A percentile compares a stretch with the other conserved stretches of the same genome.
phyloP scores from a whole-genome alignment of 2,888 invertebrate species.

The Campaea margaritaria region DNA sequence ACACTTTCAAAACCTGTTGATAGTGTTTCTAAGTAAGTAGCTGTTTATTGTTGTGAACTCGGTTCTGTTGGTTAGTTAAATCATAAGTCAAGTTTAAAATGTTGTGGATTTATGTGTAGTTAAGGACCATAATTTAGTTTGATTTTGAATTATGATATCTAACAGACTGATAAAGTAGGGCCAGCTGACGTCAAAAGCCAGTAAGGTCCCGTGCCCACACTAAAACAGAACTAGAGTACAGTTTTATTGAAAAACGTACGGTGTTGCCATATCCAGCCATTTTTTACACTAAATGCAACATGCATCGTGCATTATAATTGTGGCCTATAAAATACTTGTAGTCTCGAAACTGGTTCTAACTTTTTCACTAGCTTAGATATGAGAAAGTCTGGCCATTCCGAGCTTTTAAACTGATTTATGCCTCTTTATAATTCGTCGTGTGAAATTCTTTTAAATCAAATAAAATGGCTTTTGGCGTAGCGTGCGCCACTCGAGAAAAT shows the following conservation, averaged over 20 bases:
- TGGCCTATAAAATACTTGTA: slow-evolving; percentile 3
- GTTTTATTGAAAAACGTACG: neutral
- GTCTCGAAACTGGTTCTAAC: neutral
- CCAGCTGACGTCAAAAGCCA: too few species aligned
- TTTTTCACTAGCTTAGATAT: slow-evolving; percentile 1
- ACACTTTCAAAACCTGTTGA: slow-evolving; percentile 29
- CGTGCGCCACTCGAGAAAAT: slow-evolving; percentile 33
- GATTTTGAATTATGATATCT: too few species aligned
- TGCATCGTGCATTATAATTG: neutral
- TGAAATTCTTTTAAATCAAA: slow-evolving; percentile 41
- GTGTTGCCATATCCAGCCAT: neutral
- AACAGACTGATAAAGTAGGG: too few species aligned
- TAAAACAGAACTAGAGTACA: too few species aligned
- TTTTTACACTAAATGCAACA: neutral
- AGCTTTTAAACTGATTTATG: slow-evolving; percentile 49
- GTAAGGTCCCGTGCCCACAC: too few species aligned
- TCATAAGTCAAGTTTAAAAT: too few species aligned
- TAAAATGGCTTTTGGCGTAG: slow-evolving; percentile 40
- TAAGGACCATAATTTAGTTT: too few species aligned
- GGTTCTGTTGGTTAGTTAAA: neutral
- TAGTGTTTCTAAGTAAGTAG: neutral
- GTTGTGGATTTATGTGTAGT: too few species aligned
- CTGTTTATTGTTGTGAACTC: neutral
- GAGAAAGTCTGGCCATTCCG: slow-evolving; percentile 37
- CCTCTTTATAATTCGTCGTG: slow-evolving; percentile 41